Percentiles rank a stretch among this genome's conserved stretches.
These are phyloP conservation scores for Carduelis carduelis DNA, from an alignment of 2,797 vertebrate species.

Conservation along the genomic window DNA sequence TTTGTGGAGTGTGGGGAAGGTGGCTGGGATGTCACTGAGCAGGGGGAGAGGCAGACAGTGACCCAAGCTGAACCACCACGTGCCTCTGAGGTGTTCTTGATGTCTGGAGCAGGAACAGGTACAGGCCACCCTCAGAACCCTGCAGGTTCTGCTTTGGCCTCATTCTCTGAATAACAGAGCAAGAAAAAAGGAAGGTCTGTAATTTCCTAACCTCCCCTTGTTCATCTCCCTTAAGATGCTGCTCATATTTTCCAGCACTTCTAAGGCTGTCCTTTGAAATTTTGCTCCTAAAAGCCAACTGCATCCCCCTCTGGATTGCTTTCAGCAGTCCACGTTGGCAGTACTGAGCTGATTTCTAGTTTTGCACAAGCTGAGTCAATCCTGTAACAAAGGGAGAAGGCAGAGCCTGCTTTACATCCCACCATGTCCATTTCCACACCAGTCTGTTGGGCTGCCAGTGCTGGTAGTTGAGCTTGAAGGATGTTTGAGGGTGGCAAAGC, in stretches of 20 bases:
- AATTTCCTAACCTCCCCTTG: not conserved
- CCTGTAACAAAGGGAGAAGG: not conserved
- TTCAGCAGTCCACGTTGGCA: not conserved
- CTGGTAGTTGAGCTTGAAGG: not conserved
- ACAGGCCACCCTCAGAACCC: not conserved
- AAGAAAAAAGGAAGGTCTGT: not conserved
- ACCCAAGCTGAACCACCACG: not conserved
- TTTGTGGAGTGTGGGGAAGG: not conserved
- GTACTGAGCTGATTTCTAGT: not conserved
- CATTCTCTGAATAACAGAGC: not conserved
- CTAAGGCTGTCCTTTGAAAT: not conserved
- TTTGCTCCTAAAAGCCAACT: not conserved
- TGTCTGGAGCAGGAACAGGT: not conserved
- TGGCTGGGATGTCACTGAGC: not conserved
- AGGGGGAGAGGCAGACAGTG: not conserved
- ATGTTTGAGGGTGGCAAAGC: not conserved
- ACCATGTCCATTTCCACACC: not conserved
- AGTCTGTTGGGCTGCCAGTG: not conserved
- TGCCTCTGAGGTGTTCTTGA: not conserved
- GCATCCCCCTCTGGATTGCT: not conserved
- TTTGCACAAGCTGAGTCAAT: not conserved
- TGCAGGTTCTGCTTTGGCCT: not conserved
- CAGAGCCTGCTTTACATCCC: not conserved
- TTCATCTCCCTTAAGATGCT: not conserved
- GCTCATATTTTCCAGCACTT: not conserved